Evolutionary conservation across 2,888 invertebrate species (phyloP).

Genomic region (Erebia epiphron): DNA sequence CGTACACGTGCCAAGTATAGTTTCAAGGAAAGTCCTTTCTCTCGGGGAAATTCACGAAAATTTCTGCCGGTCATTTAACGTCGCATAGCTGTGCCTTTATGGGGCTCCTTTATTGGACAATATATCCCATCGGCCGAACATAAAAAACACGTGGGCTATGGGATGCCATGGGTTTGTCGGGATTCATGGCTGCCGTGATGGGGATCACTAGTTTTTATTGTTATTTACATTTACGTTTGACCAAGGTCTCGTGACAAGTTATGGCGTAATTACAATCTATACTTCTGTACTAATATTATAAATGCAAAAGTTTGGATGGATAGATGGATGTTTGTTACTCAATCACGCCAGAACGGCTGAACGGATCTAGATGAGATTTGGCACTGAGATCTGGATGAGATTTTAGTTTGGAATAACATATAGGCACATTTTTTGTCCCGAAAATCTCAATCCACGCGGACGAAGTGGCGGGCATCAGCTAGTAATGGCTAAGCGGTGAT

Average conservation of each 20-base stretch:
- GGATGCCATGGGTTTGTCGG: conserved; percentile 26
- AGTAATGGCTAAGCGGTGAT: no score
- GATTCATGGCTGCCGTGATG: conserved; percentile 30
- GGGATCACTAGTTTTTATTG: conserved; percentile 8
- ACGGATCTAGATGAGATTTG: no score
- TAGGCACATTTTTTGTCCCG: no score
- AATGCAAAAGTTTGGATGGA: no score
- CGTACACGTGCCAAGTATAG: neutral
- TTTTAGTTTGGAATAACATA: no score
- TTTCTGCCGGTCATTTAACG: conserved; percentile 64
- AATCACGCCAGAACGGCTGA: no score
- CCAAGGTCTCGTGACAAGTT: neutral
- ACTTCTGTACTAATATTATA: no score
- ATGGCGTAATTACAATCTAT: neutral
- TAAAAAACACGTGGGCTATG: conserved; percentile 58
- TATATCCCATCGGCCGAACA: conserved; percentile 67
- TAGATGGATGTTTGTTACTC: no score
- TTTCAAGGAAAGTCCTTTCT: conserved; percentile 14
- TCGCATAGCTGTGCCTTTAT: conserved; percentile 61
- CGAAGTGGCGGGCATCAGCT: no score
- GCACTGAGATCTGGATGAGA: no score
- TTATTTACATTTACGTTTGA: conserved; percentile 3
- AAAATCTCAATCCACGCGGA: no score
- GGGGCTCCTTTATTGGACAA: conserved; percentile 73
- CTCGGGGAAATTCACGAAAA: conserved; percentile 41